These are phyloP conservation scores for Oscheius sp. DNA, from an alignment of 2,888 invertebrate genomes.

Conservation along the genomic window DNA sequence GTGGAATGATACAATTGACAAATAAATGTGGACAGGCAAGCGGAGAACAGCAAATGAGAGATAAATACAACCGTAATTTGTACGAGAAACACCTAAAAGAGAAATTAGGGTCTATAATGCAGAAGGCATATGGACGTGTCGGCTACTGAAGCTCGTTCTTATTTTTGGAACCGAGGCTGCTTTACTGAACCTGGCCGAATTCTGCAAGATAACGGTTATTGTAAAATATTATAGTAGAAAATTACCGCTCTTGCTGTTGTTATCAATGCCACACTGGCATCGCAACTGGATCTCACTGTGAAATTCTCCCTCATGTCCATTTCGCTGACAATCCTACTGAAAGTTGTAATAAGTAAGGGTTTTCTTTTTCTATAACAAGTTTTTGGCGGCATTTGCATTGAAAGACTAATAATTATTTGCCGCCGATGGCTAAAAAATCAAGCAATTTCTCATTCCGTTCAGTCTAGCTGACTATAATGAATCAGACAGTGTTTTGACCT, in stretches of 20 bases:
- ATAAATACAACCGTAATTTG: neutral
- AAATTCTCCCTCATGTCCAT: conserved; percentile 52
- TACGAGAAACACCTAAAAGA: neutral
- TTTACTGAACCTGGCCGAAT: conserved; percentile 14
- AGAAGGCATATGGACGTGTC: conserved; percentile 22
- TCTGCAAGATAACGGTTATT: neutral
- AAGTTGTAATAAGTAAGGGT: neutral
- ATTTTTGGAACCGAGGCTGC: neutral
- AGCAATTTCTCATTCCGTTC: too few species aligned
- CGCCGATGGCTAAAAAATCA: too few species aligned
- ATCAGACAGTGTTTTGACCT: too few species aligned
- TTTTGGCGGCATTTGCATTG: too few species aligned
- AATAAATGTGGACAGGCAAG: conserved; percentile 4
- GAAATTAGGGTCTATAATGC: neutral
- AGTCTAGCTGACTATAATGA: neutral
- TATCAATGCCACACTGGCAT: conserved; percentile 50
- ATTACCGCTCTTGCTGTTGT: conserved; percentile 40
- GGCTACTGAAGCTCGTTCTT: conserved; percentile 15
- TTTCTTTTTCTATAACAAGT: too few species aligned
- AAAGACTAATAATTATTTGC: too few species aligned
- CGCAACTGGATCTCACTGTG: conserved; percentile 50
- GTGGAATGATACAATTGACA: too few species aligned
- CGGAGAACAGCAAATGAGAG: neutral
- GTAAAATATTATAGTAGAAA: neutral
- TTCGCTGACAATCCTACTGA: conserved; percentile 52